A percentile compares a stretch with the other conserved stretches of the same genome.
Conservation (phyloP, 2,888 invertebrate species). For the Habroteleia sp. region DNA sequence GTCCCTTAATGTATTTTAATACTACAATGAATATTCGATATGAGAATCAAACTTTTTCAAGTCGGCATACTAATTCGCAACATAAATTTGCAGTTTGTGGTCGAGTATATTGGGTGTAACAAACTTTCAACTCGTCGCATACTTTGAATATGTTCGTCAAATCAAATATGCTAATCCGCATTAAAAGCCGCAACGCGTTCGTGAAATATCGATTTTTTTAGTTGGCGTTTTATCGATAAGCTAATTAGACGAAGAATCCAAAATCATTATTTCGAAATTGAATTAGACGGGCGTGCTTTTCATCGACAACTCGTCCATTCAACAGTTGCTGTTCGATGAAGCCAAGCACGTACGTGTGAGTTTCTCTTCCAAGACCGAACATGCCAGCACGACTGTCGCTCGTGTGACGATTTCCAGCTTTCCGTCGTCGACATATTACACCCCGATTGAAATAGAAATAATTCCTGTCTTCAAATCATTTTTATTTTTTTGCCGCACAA, state of each 20-base stretch:
- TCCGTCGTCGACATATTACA: conserved; percentile 21
- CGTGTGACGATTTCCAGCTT: conserved; percentile 44
- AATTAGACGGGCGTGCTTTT: conserved; percentile 74
- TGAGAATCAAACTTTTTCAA: conserved; percentile 56
- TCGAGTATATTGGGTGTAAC: conserved; percentile 32
- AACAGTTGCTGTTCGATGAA: conserved; percentile 72
- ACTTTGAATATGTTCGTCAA: conserved; percentile 39
- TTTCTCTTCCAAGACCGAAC: conserved; percentile 64
- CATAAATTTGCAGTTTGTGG: conserved; percentile 51
- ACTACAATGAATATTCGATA: conserved; percentile 60
- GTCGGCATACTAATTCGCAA: conserved; percentile 43
- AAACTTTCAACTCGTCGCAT: conserved; percentile 28
- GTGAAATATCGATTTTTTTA: conserved; percentile 32
- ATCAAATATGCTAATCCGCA: conserved; percentile 53
- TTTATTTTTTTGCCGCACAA: conserved; percentile 6
- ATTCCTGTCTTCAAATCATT: conserved; percentile 26
- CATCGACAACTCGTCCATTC: conserved; percentile 72
- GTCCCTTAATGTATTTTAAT: conserved; percentile 54
- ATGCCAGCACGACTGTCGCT: conserved; percentile 43
- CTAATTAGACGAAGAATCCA: conserved; percentile 56
- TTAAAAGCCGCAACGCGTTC: conserved; percentile 15
- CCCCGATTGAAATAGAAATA: conserved; percentile 19
- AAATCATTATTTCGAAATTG: conserved; percentile 73
- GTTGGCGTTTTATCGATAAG: conserved; percentile 24
- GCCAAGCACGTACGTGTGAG: conserved; percentile 71